A percentile compares a stretch with the other conserved stretches of the same genome.
These are phyloP conservation scores for Danaus melanippus DNA, from an alignment of 1,140 invertebrate genomes.

Conservation along the genomic window DNA sequence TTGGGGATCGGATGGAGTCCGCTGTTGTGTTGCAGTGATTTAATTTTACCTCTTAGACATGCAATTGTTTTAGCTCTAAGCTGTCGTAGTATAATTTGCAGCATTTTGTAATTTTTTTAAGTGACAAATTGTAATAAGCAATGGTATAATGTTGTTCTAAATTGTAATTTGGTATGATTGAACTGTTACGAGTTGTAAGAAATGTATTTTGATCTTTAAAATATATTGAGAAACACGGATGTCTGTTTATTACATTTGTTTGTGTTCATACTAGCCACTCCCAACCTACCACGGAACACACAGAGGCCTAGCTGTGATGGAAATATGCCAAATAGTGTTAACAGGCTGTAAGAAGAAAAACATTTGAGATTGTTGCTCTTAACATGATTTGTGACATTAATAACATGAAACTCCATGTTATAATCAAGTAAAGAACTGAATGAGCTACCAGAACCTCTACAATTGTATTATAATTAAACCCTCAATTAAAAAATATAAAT, in stretches of 20 bases:
- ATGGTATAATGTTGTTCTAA: constrained; percentile 48
- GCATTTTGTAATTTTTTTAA: constrained; percentile 57
- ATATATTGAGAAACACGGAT: constrained; percentile 58
- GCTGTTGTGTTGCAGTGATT: constrained; percentile 23
- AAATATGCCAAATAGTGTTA: too few species aligned
- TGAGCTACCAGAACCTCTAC: too few species aligned
- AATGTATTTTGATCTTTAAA: constrained; percentile 71
- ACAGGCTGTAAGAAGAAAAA: too few species aligned
- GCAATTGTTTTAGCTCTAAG: constrained; percentile 50
- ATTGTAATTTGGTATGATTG: constrained; percentile 67
- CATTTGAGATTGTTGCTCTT: too few species aligned
- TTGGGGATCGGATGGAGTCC: constrained; percentile 2
- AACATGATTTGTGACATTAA: too few species aligned
- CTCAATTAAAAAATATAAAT: too few species aligned
- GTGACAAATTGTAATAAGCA: constrained; percentile 49
- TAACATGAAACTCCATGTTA: too few species aligned
- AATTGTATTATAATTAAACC: too few species aligned
- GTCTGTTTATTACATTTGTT: constrained; percentile 38
- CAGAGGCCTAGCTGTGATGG: too few species aligned
- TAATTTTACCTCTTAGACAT: constrained; percentile 36
- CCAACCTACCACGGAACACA: too few species aligned
- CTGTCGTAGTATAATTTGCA: constrained; percentile 52
- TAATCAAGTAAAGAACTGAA: too few species aligned
- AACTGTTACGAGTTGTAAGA: constrained; percentile 66
- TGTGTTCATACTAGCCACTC: neutral